These are phyloP conservation scores for Patella vulgata DNA, from an alignment of 1,140 invertebrate genomes.

Conservation along the genomic window DNA sequence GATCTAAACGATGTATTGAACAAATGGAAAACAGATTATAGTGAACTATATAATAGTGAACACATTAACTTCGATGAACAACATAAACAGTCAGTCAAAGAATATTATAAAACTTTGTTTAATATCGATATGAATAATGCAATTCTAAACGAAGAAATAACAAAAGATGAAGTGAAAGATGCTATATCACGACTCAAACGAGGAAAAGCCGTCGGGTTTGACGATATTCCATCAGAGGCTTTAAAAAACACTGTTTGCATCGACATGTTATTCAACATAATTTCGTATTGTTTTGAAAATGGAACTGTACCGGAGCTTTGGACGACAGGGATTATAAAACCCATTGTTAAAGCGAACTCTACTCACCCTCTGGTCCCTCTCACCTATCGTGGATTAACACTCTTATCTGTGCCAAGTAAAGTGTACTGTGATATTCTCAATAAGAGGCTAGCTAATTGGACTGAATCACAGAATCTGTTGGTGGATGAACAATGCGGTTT, in stretches of 20 bases:
- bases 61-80: no score
- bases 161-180: background rate
- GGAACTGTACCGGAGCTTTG: constrained; percentile 4
- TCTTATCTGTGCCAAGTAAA: constrained; percentile 17
- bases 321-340: constrained; percentile 13
- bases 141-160: constrained; percentile 1
- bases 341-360: constrained; percentile 8
- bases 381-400: constrained; percentile 7
- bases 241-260: constrained; percentile 12
- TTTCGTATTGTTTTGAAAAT: constrained; percentile 11
- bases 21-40: no score
- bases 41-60: no score
- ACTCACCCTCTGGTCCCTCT: constrained; percentile 2
- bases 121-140: no score
- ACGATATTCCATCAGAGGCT: constrained; percentile 6
- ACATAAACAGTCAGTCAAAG: no score
- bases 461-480: constrained; percentile 4
- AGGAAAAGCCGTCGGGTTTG: constrained; percentile 10
- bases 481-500: constrained; percentile 22
- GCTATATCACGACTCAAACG: background rate
- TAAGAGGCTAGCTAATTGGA: constrained; percentile 2
- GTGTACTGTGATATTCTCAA: constrained; percentile 13
- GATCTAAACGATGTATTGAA: no score
- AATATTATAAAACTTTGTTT: no score
- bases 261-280: constrained; percentile 4